Base-by-base conservation (phyloP, 2,113 vertebrate genomes). In the Eclectus roratus region DNA sequence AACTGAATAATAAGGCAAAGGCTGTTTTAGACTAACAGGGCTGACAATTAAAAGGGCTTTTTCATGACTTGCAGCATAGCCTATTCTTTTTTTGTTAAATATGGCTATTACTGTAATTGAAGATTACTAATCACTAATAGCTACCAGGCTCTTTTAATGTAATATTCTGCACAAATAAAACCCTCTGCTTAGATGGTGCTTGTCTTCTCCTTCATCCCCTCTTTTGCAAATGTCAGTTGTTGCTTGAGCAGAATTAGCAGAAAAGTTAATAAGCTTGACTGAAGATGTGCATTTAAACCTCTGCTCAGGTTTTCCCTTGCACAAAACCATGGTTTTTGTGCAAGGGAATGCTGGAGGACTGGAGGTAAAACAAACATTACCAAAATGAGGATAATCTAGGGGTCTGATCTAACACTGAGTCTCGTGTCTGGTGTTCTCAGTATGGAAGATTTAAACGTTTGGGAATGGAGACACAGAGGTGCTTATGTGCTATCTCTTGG, bases 51-150 rank as follows among this genome's bases (percentile, higher is more conserved):
- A 68, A 93, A 96, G 82, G 41, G 46, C 35, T 93, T 96, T 80
- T 69, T 93, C 68, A 44, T 94, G 71, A 65, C 60, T 89, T 87
- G 65, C 56, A 81, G 79, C 61, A 10, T 89, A 69, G 19, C n/a
- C 64, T 85, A 64, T 90, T 96, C 58, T 69, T 70, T 89, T 89
- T 61, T 85, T 86, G 47, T 95, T 95, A 92, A 97, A 83, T 78
- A 83, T 93, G 83, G 31, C 83, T 89, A 94, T 94, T 97, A 94
- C 94, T 97, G 39, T 94, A 97, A 90, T 95, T 97, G 82, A 61
- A 84, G 61, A 77, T 95, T 97, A 91, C 74, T 80, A 96, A 95
- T 94, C 65, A 66, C 70, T 96, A 90, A 92, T 94, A 88, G 78
- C 84, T 96, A 19, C 31, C 49, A 65, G 73, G 16, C 33, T 91